Conservation (phyloP, 2,113 vertebrate genomes). For the Prunella himalayana region DNA sequence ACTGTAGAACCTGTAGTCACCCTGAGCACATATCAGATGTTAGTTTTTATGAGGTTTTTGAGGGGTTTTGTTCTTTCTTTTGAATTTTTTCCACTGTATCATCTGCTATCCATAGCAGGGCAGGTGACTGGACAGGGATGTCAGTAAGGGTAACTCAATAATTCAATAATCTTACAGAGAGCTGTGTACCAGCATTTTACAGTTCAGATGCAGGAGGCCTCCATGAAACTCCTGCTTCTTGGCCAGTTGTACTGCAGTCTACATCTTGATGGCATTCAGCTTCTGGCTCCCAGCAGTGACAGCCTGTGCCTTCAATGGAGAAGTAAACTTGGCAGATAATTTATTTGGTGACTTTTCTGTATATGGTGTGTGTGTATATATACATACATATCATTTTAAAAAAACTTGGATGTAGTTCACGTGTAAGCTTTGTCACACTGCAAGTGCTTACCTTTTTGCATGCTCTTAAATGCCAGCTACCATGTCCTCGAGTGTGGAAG, state of each 20-base stretch:
- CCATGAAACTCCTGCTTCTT: background rate
- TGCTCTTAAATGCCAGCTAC: slow-evolving; percentile 30
- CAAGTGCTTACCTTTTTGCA: background rate
- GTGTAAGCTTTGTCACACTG: background rate
- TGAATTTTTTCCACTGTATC: background rate
- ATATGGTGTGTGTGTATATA: fast-evolving
- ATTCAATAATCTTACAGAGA: background rate
- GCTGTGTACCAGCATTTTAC: background rate
- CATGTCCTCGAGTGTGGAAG: slow-evolving; percentile 7
- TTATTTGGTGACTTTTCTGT: background rate
- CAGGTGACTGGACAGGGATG: background rate
- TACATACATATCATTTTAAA: fast-evolving
- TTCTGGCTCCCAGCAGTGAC: background rate
- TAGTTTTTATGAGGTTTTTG: background rate
- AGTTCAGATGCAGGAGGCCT: background rate
- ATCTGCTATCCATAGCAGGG: background rate
- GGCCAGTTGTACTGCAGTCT: background rate
- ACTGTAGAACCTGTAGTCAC: background rate
- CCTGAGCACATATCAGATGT: fast-evolving
- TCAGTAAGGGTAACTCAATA: background rate
- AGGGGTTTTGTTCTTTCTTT: background rate
- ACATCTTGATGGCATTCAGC: background rate
- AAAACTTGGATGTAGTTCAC: background rate
- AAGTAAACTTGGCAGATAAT: background rate
- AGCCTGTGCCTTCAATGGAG: background rate